These are phyloP conservation scores for Gastracanthus pulcherrimus DNA, from an alignment of 2,888 invertebrate species.

Conservation along the genomic window DNA sequence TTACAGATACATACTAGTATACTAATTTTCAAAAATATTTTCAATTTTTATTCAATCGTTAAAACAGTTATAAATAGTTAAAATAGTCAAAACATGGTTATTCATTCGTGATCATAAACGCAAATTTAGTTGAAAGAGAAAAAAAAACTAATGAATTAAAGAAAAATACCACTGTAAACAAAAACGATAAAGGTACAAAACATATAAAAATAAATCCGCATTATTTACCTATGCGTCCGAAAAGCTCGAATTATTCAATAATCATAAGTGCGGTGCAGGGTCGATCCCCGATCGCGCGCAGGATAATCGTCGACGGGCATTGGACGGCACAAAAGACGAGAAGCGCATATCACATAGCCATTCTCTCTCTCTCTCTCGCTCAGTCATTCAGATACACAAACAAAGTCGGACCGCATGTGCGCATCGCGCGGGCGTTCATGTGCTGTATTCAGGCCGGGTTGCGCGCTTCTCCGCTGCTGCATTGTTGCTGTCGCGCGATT, in stretches of 20 bases:
- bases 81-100: too few species aligned
- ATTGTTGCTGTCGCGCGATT: conserved; percentile 38
- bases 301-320: conserved; percentile 40
- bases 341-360: neutral
- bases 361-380: neutral
- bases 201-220: neutral
- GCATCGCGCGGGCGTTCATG: conserved; percentile 29
- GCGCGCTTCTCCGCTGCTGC: conserved; percentile 1
- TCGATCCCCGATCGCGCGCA: neutral
- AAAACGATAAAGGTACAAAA: neutral
- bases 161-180: too few species aligned
- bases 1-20: too few species aligned
- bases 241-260: neutral
- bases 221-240: too few species aligned
- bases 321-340: conserved; percentile 36
- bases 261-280: neutral
- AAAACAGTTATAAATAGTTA: too few species aligned
- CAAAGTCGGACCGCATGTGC: conserved; percentile 43
- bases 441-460: neutral
- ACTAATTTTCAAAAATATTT: too few species aligned
- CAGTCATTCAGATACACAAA: conserved; percentile 12
- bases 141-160: too few species aligned
- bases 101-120: too few species aligned
- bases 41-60: too few species aligned
- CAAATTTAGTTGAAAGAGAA: too few species aligned